Percentiles rank a stretch among this genome's conserved stretches.
Conservation (phyloP, 2,888 invertebrate species). For the Tromatobia lineatoria region DNA sequence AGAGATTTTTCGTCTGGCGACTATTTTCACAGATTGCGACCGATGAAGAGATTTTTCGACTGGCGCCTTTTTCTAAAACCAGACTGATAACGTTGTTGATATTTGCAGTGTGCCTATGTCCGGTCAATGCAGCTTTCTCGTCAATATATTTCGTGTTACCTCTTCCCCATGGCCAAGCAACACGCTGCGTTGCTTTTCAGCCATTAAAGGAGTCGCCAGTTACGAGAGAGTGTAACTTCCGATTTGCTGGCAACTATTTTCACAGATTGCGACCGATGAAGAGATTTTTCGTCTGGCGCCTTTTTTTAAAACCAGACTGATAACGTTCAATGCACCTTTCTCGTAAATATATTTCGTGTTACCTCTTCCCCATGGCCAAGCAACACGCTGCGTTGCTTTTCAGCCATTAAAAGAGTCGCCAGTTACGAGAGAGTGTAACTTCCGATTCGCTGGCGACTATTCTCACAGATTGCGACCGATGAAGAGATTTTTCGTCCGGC, state of each 20-base stretch:
- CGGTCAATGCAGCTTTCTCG: slow-evolving; percentile 75
- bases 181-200: too few relatives aligned
- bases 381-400: too few relatives aligned
- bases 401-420: too few relatives aligned
- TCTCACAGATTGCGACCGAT: not conserved
- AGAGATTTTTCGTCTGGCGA: too few relatives aligned
- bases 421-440: slow-evolving; percentile 16
- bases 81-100: too few relatives aligned
- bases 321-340: slow-evolving; percentile 71
- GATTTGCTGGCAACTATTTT: slow-evolving; percentile 33
- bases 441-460: not conserved
- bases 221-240: slow-evolving; percentile 38
- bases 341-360: slow-evolving; percentile 57
- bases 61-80: not conserved
- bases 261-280: not conserved
- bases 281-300: too few relatives aligned
- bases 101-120: slow-evolving; percentile 72
- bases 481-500: not conserved
- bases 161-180: slow-evolving; percentile 45
- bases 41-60: too few relatives aligned
- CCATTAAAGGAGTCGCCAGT: too few relatives aligned
- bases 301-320: not conserved
- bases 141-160: slow-evolving; percentile 60
- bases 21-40: too few relatives aligned
- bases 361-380: slow-evolving; percentile 54